Evolutionary conservation across 2,888 invertebrate genomes (phyloP).

Genomic region (Rugalucina vietnamica): DNA sequence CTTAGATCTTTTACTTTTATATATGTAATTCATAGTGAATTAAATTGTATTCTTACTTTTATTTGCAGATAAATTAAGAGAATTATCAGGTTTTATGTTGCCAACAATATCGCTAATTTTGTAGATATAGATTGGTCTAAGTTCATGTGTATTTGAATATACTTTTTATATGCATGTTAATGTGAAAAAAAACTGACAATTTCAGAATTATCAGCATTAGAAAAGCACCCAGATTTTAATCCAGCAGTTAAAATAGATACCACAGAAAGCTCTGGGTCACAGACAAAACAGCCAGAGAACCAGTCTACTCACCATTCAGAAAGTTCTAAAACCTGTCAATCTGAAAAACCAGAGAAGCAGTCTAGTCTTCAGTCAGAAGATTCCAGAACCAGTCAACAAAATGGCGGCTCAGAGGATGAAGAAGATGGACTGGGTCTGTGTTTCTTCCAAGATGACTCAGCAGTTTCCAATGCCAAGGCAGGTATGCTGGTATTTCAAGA

Average conservation of each 20-base stretch:
- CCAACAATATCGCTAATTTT: no score
- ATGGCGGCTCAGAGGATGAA: conserved; percentile 45
- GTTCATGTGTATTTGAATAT: no score
- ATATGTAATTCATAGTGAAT: no score
- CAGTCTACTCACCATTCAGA: conserved; percentile 3
- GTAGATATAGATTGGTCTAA: no score
- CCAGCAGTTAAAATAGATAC: conserved; percentile 65
- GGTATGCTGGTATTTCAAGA: no score
- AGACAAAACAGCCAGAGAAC: conserved; percentile 4
- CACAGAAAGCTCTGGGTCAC: background rate
- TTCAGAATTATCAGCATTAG: conserved; percentile 74
- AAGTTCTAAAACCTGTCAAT: background rate
- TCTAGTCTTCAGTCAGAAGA: conserved; percentile 4
- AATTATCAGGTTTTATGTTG: no score
- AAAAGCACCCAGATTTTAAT: conserved; percentile 76
- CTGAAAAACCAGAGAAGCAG: conserved; percentile 3
- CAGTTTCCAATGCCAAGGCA: background rate
- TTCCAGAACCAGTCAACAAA: conserved; percentile 15
- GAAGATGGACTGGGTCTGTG: conserved; percentile 53
- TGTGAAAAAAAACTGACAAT: no score
- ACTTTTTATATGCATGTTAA: no score
- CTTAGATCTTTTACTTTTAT: no score
- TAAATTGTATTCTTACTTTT: no score
- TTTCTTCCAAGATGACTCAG: conserved; percentile 42
- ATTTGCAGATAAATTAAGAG: no score